Evolutionary conservation across 2,888 invertebrate species (phyloP).

Genomic region (Hololepta plana): DNA sequence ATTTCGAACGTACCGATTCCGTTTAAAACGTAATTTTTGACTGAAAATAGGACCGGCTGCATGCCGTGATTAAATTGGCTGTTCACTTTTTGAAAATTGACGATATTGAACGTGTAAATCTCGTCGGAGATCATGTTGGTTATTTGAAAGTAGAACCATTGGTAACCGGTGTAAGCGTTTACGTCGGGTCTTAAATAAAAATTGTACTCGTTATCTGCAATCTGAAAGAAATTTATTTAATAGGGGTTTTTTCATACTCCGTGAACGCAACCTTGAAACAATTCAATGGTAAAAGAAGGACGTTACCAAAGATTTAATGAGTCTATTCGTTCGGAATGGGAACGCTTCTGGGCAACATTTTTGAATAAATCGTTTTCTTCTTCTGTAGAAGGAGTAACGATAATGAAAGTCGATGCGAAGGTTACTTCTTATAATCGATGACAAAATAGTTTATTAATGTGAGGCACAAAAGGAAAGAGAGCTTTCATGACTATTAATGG

Average conservation of each 20-base stretch:
- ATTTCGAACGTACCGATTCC: slow-evolving; percentile 25
- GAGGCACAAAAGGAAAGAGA: too few species aligned
- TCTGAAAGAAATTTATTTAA: slow-evolving; percentile 30
- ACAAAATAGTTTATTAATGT: too few species aligned
- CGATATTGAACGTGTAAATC: slow-evolving; percentile 66
- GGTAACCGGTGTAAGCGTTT: slow-evolving; percentile 58
- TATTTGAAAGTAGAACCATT: slow-evolving; percentile 89
- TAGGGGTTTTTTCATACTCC: slow-evolving; percentile 6
- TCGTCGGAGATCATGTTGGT: slow-evolving; percentile 50
- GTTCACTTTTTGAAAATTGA: slow-evolving; percentile 73
- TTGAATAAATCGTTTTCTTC: slow-evolving; percentile 2
- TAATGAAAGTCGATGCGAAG: too few species aligned
- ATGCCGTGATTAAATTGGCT: slow-evolving; percentile 80
- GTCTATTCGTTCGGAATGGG: background rate
- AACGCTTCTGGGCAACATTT: too few species aligned
- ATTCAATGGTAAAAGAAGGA: too few species aligned
- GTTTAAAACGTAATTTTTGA: slow-evolving; percentile 43
- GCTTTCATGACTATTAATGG: too few species aligned
- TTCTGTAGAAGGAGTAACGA: too few species aligned
- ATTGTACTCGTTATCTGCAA: slow-evolving; percentile 62
- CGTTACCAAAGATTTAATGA: too few species aligned
- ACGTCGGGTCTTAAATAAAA: slow-evolving; percentile 68
- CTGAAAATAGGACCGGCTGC: slow-evolving; percentile 78
- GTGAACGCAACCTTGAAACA: slow-evolving; percentile 4
- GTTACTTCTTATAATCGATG: too few species aligned